phyloP scores from a whole-genome alignment of 2,888 invertebrate genomes.

The Arenicola marina region DNA sequence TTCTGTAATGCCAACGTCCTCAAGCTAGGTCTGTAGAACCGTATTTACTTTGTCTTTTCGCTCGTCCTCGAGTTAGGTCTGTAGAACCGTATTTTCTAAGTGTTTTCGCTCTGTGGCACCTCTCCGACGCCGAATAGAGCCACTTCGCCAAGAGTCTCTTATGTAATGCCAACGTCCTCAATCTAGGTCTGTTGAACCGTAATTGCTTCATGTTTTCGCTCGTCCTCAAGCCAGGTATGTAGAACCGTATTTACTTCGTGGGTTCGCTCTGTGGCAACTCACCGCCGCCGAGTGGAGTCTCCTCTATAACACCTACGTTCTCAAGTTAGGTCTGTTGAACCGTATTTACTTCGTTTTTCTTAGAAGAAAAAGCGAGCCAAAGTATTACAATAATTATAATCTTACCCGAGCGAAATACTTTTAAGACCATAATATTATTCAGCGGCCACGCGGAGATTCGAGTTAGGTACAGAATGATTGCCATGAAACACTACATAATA shows the following conservation, averaged over 20 bases:
- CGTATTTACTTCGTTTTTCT: too few species aligned
- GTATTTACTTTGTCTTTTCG: too few species aligned
- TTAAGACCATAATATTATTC: too few species aligned
- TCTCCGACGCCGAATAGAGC: neutral
- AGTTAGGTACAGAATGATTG: too few species aligned
- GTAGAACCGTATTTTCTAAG: neutral
- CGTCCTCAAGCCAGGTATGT: too few species aligned
- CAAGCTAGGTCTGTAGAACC: constrained; percentile 66
- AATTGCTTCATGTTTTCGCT: too few species aligned
- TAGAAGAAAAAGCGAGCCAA: too few species aligned
- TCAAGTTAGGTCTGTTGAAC: constrained; percentile 66
- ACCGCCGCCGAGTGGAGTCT: constrained; percentile 15
- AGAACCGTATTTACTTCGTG: neutral
- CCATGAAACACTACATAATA: too few species aligned
- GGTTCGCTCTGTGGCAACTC: neutral
- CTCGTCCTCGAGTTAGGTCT: too few species aligned
- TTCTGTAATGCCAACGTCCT: constrained; percentile 68
- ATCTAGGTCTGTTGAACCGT: constrained; percentile 65
- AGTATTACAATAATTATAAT: too few species aligned
- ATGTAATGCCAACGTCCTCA: constrained; percentile 68
- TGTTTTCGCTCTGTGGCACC: neutral
- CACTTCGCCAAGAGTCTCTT: constrained; percentile 48
- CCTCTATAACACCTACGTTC: constrained; percentile 68
- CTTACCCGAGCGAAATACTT: too few species aligned
- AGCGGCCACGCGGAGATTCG: too few species aligned